Base-by-base conservation (phyloP, 2,113 vertebrate species). In the Podiceps cristatus region DNA sequence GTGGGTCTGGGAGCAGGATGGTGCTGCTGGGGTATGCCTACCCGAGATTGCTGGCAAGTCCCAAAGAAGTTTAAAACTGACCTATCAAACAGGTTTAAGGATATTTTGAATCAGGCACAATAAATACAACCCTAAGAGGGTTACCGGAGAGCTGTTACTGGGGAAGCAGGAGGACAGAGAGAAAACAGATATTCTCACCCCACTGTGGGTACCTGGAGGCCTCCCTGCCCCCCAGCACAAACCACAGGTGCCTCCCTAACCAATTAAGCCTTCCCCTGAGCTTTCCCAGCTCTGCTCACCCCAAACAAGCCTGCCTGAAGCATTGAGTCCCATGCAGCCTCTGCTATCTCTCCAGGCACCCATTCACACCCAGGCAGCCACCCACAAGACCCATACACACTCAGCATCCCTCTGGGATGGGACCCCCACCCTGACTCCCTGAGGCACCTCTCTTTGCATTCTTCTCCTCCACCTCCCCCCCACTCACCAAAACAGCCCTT, bases 31-130 rank as follows among this genome's bases (percentile, higher is more conserved):
- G 27, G 23, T 10, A 50, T 1, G 2, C 12, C 11, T 24, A 19
- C 23, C 17, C 4, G 17, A n/a, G 23, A 9, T 10, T n/a, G 42
- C 24, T 24, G 40, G 23, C 0, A 0, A 19, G 14, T n/a, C 18
- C 2, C 24, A 45, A 31, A 31, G 35, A 45, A 55, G 23, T 19
- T 68, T 37, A 31, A 47, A 58, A 25, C 42, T 2, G 20, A 24
- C n/a, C 25, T 3, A 23, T 23, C 5, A 15, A 56, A 18, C 19
- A 18, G 40, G 45, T 35, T 8, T 45, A 55, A 29, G 62, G 19
- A 29, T 29, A 11, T 44, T 62, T 56, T 29, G 40, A 18, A 18
- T 18, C 11, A 5, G 31, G 63, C 25, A 24, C 5, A 5, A 17
- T 44, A n/a, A 37, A 37, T 37, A 37, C 37, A 67, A 35, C 19